Evolutionary conservation across 2,113 vertebrate genomes (phyloP).

Genomic region (Apteryx mantelli): DNA sequence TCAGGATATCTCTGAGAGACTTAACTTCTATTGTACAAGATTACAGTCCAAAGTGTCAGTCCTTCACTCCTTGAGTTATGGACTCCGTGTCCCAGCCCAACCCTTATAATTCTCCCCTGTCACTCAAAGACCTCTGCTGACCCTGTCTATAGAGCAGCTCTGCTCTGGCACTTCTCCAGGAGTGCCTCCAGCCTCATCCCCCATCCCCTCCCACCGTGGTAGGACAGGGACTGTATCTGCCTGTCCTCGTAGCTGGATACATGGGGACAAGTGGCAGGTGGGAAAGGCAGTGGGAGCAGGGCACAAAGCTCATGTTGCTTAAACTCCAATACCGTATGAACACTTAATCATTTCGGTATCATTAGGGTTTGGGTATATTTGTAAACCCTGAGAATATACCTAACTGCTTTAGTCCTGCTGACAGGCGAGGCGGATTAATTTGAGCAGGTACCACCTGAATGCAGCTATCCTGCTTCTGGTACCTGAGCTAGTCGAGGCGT

Average conservation of each 20-base stretch:
- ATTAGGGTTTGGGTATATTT: background rate
- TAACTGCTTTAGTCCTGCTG: background rate
- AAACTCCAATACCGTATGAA: background rate
- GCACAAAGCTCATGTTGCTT: background rate
- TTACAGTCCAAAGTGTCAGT: background rate
- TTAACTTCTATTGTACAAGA: background rate
- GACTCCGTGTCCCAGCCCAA: background rate
- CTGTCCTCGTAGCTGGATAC: background rate
- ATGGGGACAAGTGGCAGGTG: background rate
- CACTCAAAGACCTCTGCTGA: background rate
- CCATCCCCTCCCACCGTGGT: background rate
- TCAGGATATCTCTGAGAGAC: background rate
- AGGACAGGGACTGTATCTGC: background rate
- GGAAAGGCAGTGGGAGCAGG: background rate
- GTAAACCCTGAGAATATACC: background rate
- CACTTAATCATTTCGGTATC: background rate
- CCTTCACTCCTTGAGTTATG: background rate
- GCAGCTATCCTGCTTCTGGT: background rate
- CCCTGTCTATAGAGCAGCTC: background rate
- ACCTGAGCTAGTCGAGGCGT: rapidly evolving
- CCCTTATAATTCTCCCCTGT: background rate
- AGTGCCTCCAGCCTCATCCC: background rate
- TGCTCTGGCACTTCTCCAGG: background rate
- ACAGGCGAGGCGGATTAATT: background rate
- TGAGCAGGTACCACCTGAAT: background rate